Percentiles rank a stretch among this genome's conserved stretches.
These are phyloP conservation scores for Brienomyrus brachyistius DNA, from an alignment of 2,113 vertebrate genomes.

Conservation along the genomic window DNA sequence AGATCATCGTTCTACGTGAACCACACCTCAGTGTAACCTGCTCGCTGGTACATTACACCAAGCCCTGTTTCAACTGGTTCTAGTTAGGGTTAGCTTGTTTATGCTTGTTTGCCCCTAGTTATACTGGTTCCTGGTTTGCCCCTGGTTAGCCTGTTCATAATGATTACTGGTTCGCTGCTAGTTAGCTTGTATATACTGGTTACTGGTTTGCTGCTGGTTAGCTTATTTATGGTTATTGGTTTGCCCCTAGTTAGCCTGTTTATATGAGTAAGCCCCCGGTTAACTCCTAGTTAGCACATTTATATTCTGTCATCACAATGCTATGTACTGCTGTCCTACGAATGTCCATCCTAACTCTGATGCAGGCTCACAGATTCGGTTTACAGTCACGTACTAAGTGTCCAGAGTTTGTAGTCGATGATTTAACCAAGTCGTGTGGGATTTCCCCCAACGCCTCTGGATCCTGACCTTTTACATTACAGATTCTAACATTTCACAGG, in stretches of 20 bases:
- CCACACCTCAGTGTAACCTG: background rate
- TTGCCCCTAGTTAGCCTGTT: background rate
- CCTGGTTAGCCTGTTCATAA: background rate
- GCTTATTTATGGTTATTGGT: background rate
- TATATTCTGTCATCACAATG: background rate
- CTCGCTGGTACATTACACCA: background rate
- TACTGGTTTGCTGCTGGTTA: background rate
- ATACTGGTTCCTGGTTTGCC: background rate
- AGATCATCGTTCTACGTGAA: background rate
- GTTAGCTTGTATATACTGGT: background rate
- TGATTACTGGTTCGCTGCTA: background rate
- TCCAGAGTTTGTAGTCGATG: background rate
- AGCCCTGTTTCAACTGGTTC: background rate
- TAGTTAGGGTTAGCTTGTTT: background rate
- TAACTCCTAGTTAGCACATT: background rate
- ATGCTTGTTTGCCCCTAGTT: too few species aligned
- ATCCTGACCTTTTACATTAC: background rate
- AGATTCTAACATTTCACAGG: background rate
- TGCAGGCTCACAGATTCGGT: background rate
- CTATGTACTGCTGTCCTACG: background rate
- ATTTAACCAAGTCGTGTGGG: background rate
- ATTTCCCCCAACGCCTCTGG: background rate
- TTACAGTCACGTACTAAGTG: background rate
- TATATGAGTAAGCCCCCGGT: background rate
- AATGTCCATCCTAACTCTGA: background rate